phyloP scores from a whole-genome alignment of 2,113 vertebrate species.

The Actinemys pallida region DNA sequence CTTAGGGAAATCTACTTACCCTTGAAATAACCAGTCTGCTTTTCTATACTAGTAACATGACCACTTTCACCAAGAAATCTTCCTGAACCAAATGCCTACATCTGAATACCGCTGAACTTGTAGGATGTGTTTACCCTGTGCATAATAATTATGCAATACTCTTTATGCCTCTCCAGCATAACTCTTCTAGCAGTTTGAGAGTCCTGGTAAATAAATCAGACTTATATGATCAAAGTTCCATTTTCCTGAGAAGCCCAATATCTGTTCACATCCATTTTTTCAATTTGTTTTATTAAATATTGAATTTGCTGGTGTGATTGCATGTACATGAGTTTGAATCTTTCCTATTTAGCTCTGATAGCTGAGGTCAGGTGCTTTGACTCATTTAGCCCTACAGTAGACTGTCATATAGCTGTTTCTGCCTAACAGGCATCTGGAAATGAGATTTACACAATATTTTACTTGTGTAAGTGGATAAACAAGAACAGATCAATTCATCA shows the following conservation, averaged over 20 bases:
- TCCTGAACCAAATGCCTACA: background rate
- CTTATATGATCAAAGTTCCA: fast-evolving
- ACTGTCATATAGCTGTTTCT: background rate
- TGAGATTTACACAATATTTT: background rate
- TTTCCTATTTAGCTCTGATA: background rate
- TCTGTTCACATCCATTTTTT: background rate
- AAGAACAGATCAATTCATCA: conserved; percentile 34
- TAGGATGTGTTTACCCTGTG: background rate
- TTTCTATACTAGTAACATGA: background rate
- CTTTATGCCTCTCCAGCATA: background rate
- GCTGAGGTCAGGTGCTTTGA: background rate
- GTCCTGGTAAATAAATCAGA: background rate
- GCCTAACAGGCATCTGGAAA: conserved; percentile 1
- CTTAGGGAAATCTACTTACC: background rate
- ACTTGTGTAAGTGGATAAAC: background rate
- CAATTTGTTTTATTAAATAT: conserved; percentile 11
- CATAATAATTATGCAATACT: background rate
- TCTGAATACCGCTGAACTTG: background rate
- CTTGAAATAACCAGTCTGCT: background rate
- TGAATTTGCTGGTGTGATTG: background rate
- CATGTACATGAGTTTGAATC: background rate
- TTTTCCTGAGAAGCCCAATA: background rate
- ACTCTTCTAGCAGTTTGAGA: background rate
- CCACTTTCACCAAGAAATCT: background rate
- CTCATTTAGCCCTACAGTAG: background rate